phyloP scores from a whole-genome alignment of 2,797 vertebrate genomes.

The Centropyge bicolor region DNA sequence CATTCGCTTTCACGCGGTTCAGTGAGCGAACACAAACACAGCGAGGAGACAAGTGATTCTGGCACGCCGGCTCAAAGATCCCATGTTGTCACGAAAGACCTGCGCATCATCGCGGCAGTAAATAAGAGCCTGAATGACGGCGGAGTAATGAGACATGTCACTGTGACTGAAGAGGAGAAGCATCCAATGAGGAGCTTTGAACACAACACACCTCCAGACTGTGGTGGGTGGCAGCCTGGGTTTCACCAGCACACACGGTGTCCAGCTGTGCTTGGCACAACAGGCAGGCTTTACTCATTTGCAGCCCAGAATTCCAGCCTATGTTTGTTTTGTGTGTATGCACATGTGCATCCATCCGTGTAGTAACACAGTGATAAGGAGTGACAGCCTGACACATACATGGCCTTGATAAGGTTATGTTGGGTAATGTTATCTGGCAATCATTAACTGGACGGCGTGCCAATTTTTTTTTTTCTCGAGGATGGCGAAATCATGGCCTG shows the following conservation, averaged over 20 bases:
- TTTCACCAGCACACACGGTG: slow-evolving; percentile 5
- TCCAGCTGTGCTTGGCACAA: slow-evolving; percentile 35
- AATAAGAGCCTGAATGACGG: slow-evolving; percentile 50
- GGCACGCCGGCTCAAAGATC: slow-evolving; percentile 11
- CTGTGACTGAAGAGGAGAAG: slow-evolving; percentile 42
- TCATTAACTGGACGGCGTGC: slow-evolving; percentile 48
- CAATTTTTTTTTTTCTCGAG: too few species aligned
- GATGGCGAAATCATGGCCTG: too few species aligned
- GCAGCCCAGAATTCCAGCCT: slow-evolving; percentile 23
- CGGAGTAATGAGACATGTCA: slow-evolving; percentile 56
- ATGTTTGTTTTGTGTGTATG: slow-evolving; percentile 51
- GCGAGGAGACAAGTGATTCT: slow-evolving; percentile 15
- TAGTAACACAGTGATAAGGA: slow-evolving; percentile 62
- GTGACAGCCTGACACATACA: slow-evolving; percentile 61
- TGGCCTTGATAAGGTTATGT: slow-evolving; percentile 74
- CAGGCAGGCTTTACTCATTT: slow-evolving; percentile 18
- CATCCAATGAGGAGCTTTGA: slow-evolving; percentile 21
- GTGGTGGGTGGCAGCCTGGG: slow-evolving; percentile 12
- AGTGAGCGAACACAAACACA: slow-evolving; percentile 13
- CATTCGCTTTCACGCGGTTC: slow-evolving; percentile 27
- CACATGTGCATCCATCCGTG: slow-evolving; percentile 55
- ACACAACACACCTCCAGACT: slow-evolving; percentile 26
- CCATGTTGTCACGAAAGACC: slow-evolving; percentile 54
- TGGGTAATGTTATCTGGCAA: slow-evolving; percentile 66
- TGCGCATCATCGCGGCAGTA: slow-evolving; percentile 31